These are phyloP conservation scores for Ephialtes manifestator DNA, from an alignment of 2,888 invertebrate genomes.

Conservation along the genomic window DNA sequence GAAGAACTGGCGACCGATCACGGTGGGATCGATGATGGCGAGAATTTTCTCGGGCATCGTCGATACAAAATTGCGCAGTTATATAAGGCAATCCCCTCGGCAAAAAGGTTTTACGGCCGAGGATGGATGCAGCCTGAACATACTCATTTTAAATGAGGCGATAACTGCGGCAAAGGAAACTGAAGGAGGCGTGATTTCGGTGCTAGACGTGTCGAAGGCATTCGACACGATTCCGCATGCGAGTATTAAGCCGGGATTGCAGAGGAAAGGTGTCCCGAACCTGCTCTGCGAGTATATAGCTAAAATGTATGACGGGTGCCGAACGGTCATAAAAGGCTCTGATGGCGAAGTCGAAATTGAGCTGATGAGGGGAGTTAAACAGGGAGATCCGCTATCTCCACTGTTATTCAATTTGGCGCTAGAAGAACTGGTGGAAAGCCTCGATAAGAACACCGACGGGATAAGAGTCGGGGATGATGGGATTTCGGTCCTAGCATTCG, in stretches of 20 bases:
- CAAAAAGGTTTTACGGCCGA: conserved; percentile 79
- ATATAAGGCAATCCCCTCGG: conserved; percentile 64
- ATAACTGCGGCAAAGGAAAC: conserved; percentile 14
- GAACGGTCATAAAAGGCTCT: conserved; percentile 12
- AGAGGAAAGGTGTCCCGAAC: conserved; percentile 26
- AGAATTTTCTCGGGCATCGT: conserved; percentile 77
- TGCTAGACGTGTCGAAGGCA: conserved; percentile 71
- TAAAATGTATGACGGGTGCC: conserved; percentile 46
- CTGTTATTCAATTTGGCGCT: conserved; percentile 63
- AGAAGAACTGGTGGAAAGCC: conserved; percentile 74
- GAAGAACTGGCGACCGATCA: conserved; percentile 80
- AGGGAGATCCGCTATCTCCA: conserved; percentile 42
- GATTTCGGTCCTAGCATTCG: conserved; percentile 59
- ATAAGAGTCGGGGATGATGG: neutral
- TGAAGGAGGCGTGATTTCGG: conserved; percentile 44
- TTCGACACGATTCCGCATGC: conserved; percentile 73
- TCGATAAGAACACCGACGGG: conserved; percentile 10
- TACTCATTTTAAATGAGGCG: conserved; percentile 49
- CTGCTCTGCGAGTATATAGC: neutral
- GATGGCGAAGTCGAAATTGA: conserved; percentile 20
- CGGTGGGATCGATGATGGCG: conserved; percentile 77
- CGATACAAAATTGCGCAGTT: conserved; percentile 60
- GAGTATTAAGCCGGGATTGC: conserved; percentile 27
- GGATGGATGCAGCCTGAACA: conserved; percentile 70
- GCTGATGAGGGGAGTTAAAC: conserved; percentile 22